A percentile compares a stretch with the other conserved stretches of the same genome.
Evolutionary conservation across 1,140 invertebrate species (phyloP).

Genomic region (Rhagoletis pomonella): DNA sequence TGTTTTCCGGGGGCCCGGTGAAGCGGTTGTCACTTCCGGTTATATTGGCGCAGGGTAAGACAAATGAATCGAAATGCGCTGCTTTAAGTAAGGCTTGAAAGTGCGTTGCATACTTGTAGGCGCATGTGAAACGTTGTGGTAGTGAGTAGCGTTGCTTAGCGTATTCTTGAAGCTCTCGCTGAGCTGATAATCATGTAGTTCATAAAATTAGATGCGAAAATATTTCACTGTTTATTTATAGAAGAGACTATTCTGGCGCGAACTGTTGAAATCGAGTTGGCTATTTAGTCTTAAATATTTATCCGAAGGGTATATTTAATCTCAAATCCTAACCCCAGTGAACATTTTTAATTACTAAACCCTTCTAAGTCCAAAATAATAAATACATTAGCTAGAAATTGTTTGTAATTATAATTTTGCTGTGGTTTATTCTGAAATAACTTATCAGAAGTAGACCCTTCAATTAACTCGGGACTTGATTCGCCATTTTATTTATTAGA

Average conservation of each 20-base stretch:
- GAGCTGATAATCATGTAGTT: background rate
- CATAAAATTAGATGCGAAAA: background rate
- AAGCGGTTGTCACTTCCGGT: slow-evolving; percentile 93
- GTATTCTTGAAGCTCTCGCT: background rate
- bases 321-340: too few relatives aligned
- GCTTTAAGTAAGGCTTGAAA: background rate
- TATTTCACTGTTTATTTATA: background rate
- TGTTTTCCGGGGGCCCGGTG: slow-evolving; percentile 90
- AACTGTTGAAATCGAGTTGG: too few relatives aligned
- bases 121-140: background rate
- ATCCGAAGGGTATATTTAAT: too few relatives aligned
- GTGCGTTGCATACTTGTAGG: slow-evolving; percentile 43
- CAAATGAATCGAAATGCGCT: background rate
- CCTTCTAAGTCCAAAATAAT: too few relatives aligned
- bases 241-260: background rate
- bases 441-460: too few relatives aligned
- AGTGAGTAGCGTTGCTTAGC: background rate
- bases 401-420: too few relatives aligned
- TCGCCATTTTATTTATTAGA: too few relatives aligned
- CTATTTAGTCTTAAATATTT: too few relatives aligned
- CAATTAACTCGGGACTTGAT: too few relatives aligned
- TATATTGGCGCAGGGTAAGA: slow-evolving; percentile 92
- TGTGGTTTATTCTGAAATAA: too few relatives aligned
- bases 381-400: too few relatives aligned
- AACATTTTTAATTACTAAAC: too few relatives aligned